Evolutionary conservation across 2,888 invertebrate genomes (phyloP).

Genomic region (Cynaeus angustus): DNA sequence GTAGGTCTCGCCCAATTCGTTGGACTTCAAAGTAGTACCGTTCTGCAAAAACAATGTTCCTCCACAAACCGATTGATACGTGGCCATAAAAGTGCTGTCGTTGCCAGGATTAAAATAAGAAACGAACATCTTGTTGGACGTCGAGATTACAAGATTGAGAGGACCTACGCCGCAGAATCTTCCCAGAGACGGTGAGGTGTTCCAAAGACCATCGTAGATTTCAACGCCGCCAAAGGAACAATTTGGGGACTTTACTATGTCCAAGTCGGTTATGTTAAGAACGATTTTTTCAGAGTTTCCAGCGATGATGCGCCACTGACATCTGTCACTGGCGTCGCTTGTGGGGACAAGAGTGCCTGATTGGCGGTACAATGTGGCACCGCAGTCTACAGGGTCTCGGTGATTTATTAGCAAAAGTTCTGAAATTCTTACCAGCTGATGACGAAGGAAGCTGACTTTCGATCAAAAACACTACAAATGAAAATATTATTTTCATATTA

Average conservation of each 20-base stretch:
- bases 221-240: neutral
- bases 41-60: neutral
- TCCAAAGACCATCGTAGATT: neutral
- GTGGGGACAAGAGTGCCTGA: neutral
- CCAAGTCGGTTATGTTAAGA: neutral
- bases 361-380: neutral
- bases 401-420: too few species aligned
- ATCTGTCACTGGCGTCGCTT: neutral
- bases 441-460: too few species aligned
- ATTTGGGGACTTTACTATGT: neutral
- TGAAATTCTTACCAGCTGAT: too few species aligned
- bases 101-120: too few species aligned
- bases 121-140: too few species aligned
- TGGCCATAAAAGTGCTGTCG: neutral
- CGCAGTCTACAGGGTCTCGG: too few species aligned
- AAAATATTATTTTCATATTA: too few species aligned
- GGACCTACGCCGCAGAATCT: neutral
- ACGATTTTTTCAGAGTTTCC: neutral
- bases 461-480: too few species aligned
- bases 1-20: neutral
- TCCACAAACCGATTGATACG: neutral
- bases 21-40: neutral
- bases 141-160: neutral
- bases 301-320: neutral
- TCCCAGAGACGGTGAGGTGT: neutral